A percentile compares a stretch with the other conserved stretches of the same genome.
Evolutionary conservation across 2,888 invertebrate genomes (phyloP).

Genomic region (Drosophila hawaiiensis): DNA sequence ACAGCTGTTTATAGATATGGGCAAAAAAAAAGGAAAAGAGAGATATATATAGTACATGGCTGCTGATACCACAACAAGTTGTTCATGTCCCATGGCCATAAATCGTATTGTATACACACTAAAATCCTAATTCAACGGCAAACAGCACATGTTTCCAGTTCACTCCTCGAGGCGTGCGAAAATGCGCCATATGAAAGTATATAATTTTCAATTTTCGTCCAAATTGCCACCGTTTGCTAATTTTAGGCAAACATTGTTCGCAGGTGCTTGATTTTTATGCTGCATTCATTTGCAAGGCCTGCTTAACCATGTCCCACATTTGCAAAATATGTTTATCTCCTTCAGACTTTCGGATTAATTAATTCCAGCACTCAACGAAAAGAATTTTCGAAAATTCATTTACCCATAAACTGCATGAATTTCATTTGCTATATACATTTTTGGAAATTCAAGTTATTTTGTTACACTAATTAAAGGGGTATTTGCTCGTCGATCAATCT

Average conservation of each 20-base stretch:
- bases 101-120: constrained; percentile 18
- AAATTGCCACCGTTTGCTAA: constrained; percentile 9
- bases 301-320: constrained; percentile 35
- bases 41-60: constrained; percentile 38
- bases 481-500: not conserved
- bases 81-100: constrained; percentile 22
- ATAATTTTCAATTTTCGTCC: constrained; percentile 19
- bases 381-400: not conserved
- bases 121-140: constrained; percentile 8
- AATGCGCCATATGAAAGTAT: constrained; percentile 22
- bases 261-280: constrained; percentile 44
- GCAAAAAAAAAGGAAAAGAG: not conserved
- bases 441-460: not conserved
- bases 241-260: constrained; percentile 23
- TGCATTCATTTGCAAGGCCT: constrained; percentile 46
- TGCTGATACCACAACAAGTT: constrained; percentile 18
- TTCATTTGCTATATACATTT: not conserved
- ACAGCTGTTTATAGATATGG: constrained; percentile 30
- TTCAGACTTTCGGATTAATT: not conserved
- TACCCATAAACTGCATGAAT: not conserved
- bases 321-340: not conserved
- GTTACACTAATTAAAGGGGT: not conserved
- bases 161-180: constrained; percentile 26
- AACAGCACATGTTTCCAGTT: constrained; percentile 44
- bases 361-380: not conserved